These are phyloP conservation scores for Grapholita molesta DNA, from an alignment of 1,140 invertebrate species.

Conservation along the genomic window DNA sequence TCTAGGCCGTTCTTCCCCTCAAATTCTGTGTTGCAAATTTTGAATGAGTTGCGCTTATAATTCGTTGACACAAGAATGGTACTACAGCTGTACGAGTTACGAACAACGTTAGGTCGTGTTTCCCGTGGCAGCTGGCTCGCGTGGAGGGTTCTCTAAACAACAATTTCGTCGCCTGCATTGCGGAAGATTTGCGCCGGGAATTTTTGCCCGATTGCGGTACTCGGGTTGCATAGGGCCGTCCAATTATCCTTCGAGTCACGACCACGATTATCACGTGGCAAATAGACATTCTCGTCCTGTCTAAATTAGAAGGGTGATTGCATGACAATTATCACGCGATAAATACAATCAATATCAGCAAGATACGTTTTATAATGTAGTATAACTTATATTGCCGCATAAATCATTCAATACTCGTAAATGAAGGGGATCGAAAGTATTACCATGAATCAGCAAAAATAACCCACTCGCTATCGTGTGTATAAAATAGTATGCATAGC, in stretches of 20 bases:
- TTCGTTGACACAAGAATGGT: too few relatives aligned
- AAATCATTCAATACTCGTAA: too few relatives aligned
- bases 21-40: too few relatives aligned
- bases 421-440: too few relatives aligned
- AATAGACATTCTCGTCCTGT: background rate
- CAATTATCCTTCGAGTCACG: background rate
- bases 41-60: too few relatives aligned
- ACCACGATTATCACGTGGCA: background rate
- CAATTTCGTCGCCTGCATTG: slow-evolving; percentile 32
- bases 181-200: slow-evolving; percentile 21
- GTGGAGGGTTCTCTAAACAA: slow-evolving; percentile 27
- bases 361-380: background rate
- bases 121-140: slow-evolving; percentile 7
- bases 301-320: background rate
- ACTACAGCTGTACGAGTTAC: background rate
- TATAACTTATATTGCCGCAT: too few relatives aligned
- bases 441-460: too few relatives aligned
- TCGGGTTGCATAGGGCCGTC: background rate
- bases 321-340: background rate
- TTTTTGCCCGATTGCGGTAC: slow-evolving; percentile 13
- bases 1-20: too few relatives aligned
- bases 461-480: too few relatives aligned
- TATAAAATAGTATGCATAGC: too few relatives aligned
- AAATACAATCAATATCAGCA: background rate
- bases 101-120: background rate